A percentile compares a stretch with the other conserved stretches of the same genome.
Conservation (phyloP, 2,888 invertebrate genomes). For the Entomobrya multifasciata region DNA sequence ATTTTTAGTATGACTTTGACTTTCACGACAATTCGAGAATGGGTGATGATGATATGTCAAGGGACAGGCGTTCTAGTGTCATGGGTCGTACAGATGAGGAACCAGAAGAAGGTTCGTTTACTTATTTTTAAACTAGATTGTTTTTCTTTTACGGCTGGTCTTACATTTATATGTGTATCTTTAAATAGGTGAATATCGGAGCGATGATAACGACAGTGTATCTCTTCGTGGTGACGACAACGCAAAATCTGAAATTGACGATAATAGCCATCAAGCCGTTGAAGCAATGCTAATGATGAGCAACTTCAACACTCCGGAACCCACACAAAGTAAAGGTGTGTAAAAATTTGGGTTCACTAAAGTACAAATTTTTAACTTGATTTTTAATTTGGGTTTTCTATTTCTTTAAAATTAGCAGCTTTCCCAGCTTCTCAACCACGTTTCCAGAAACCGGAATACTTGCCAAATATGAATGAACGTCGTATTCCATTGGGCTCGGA, state of each 20-base stretch:
- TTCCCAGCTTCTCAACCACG: slow-evolving; percentile 56
- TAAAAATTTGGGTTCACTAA: no score
- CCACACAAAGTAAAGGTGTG: slow-evolving; percentile 48
- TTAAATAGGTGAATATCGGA: slow-evolving; percentile 77
- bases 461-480: slow-evolving; percentile 45
- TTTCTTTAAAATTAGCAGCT: neutral
- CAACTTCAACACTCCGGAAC: slow-evolving; percentile 47
- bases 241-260: slow-evolving; percentile 54
- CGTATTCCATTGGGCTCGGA: slow-evolving; percentile 81
- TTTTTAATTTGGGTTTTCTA: neutral
- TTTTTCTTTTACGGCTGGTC: neutral
- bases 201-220: slow-evolving; percentile 76
- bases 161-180: neutral
- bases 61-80: slow-evolving; percentile 53
- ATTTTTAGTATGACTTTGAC: slow-evolving; percentile 52
- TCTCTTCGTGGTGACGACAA: slow-evolving; percentile 17
- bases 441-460: slow-evolving; percentile 68
- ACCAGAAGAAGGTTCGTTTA: slow-evolving; percentile 63
- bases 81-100: slow-evolving; percentile 57
- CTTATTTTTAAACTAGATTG: no score
- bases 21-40: slow-evolving; percentile 47
- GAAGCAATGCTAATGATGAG: slow-evolving; percentile 82
- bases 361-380: no score
- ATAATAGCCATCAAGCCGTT: slow-evolving; percentile 83
- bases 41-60: slow-evolving; percentile 62